phyloP scores from a whole-genome alignment of 2,888 invertebrate species.

The Mayetiola destructor region DNA sequence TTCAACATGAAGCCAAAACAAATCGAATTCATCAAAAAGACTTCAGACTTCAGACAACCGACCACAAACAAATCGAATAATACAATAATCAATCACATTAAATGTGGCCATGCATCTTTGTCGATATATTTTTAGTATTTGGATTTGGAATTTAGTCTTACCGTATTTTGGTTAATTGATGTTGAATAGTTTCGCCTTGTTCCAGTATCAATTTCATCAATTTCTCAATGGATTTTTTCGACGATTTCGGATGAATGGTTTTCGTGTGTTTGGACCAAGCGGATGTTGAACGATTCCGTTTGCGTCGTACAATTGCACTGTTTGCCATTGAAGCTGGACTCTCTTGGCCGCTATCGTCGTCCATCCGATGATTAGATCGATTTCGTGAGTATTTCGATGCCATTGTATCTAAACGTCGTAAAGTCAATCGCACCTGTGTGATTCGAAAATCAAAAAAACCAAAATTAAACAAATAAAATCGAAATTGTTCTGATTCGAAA shows the following conservation, averaged over 20 bases:
- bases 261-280: conserved; percentile 26
- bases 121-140: neutral
- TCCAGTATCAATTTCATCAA: conserved; percentile 41
- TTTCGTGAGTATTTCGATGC: conserved; percentile 16
- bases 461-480: neutral
- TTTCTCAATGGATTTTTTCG: conserved; percentile 35
- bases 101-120: neutral
- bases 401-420: conserved; percentile 28
- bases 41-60: too few relatives aligned
- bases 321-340: conserved; percentile 29
- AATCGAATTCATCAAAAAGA: too few relatives aligned
- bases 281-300: conserved; percentile 25
- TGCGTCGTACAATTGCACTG: conserved; percentile 30
- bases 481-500: neutral
- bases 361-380: conserved; percentile 19
- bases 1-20: too few relatives aligned
- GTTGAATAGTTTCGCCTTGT: conserved; percentile 44
- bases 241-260: conserved; percentile 31
- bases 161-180: conserved; percentile 33
- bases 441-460: neutral
- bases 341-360: conserved; percentile 33
- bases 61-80: too few relatives aligned
- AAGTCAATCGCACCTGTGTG: conserved; percentile 27
- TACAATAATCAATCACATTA: neutral
- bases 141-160: conserved; percentile 17